Evolutionary conservation across 1,140 invertebrate genomes (phyloP), one percentile per base, ranked within the genome.

Genomic region (Drosophila simulans): DNA sequence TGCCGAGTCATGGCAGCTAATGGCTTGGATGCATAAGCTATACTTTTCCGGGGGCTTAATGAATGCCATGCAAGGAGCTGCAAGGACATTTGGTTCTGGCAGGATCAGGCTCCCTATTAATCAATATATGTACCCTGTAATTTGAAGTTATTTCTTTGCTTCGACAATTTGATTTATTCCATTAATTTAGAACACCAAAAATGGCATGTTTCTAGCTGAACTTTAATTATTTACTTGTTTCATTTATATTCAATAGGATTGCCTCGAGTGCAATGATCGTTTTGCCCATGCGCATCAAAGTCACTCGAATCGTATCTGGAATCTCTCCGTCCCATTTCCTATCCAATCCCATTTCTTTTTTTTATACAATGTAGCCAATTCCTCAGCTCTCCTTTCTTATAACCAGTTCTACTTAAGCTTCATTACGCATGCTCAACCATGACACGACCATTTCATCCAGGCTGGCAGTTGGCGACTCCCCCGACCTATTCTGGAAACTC

Each of bases 371-470:
- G 46, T 27, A 20, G 60, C 46, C 45, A 68, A 43, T 43, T 42
- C 54, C 62, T 65, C 35, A 42, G 64, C 49, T 51, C 42, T 63
- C 15, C 17, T 59, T 55, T 76, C 60, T 78, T 88, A 86, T 88
- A 86, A 86, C 83, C 83, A 86, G 83, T 88, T 86, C 83, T 86
- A 88, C 83, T 86, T 86, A 86, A 86, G 83, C 83, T 86, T 86
- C 83, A 86, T 86, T 86, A 86, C 83, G 83, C 83, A 86, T 86
- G 83, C 83, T 88, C 84, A 86, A 83, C 83, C 83, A 86, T 88
- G 83, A 89, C 83, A 83, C 71, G 42, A 45, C 58, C 82, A 65
- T 69, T 85, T 62, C 54, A 63, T 60, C 79, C 52, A 45, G 51
- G 56, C 62, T 71, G 65, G 48, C 65, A 51, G 51, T 57, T 40